A percentile compares a stretch with the other conserved stretches of the same genome.
These are phyloP conservation scores for Chlamydotis undulata DNA, from an alignment of 2,113 vertebrate genomes.

Conservation along the genomic window DNA sequence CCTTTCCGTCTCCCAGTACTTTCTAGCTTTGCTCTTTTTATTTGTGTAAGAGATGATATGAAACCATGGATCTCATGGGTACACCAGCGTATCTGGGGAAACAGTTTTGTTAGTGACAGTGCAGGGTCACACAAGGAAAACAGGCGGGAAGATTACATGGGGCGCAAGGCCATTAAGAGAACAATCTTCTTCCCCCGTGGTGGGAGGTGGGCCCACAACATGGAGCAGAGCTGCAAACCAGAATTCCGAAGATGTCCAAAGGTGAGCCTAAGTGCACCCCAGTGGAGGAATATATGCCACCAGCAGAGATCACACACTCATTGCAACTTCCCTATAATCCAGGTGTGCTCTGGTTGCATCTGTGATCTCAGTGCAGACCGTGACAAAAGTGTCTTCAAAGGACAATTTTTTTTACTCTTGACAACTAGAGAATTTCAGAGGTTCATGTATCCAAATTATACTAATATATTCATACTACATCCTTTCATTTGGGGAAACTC, in stretches of 20 bases:
- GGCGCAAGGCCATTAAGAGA: background rate
- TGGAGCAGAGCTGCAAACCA: background rate
- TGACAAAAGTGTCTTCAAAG: background rate
- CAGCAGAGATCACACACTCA: background rate
- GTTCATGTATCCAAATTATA: background rate
- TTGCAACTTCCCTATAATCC: background rate
- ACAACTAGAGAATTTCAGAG: background rate
- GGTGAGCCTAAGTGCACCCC: background rate
- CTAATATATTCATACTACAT: background rate
- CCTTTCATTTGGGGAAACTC: background rate
- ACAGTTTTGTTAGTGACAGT: background rate
- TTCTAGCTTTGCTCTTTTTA: background rate
- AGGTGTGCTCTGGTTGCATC: background rate
- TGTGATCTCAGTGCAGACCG: background rate
- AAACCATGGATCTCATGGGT: background rate
- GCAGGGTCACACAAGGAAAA: background rate
- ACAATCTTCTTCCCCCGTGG: background rate
- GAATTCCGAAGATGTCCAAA: background rate
- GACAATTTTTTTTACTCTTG: background rate
- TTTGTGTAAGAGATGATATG: background rate
- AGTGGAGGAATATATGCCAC: background rate
- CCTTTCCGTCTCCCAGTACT: background rate
- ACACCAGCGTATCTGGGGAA: background rate
- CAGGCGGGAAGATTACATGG: background rate
- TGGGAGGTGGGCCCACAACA: rapidly evolving